Evolutionary conservation across 2,797 vertebrate genomes (phyloP), one percentile per base, ranked within the genome.

Genomic region (Pangasius djambal): DNA sequence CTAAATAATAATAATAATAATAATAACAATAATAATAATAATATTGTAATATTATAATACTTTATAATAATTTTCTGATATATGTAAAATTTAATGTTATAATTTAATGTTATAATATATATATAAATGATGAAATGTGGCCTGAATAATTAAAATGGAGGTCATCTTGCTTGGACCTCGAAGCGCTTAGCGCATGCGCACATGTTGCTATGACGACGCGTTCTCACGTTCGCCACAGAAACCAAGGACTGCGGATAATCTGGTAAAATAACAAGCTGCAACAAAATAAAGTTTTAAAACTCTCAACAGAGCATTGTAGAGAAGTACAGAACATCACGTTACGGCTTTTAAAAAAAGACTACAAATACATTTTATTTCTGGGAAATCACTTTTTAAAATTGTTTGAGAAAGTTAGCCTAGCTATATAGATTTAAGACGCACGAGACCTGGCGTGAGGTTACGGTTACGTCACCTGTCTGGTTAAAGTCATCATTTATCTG

Each of bases 201-300:
- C 18, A 8, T 50, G 88, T 89, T 81, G 37, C 65, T 31, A 72
- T 50, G 84, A 67, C 75, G 65, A 81, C 88, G 34, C 63, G 74
- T 57, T 61, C 6, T 52, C 15, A 57, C 55, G 25, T 55, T 22
- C 25, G 74, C 12, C 31, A 44, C 37, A 16, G 1, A 3, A 50
- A 44, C n/a, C 44, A 25, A 16, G 67, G 50, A 65, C 72, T 18
- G 37, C 16, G 12, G 55, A 65, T 1, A 15, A 15, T 28, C 57
- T 28, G 81, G 8, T 81, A 7, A 75, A 74, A 28, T 12, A 15
- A 16, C 7, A 6, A 22, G 4, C 61, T 67, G 2, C 8, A 77
- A n/a, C 13, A 25, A 85, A 34, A 52, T 67, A 52, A 72, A 52
- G 5, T 52, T 18, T 61, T 52, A 34, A 50, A 67, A 81, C 16